Evolutionary conservation across 2,797 vertebrate genomes (phyloP).

Genomic region (Erethizon dorsatum): DNA sequence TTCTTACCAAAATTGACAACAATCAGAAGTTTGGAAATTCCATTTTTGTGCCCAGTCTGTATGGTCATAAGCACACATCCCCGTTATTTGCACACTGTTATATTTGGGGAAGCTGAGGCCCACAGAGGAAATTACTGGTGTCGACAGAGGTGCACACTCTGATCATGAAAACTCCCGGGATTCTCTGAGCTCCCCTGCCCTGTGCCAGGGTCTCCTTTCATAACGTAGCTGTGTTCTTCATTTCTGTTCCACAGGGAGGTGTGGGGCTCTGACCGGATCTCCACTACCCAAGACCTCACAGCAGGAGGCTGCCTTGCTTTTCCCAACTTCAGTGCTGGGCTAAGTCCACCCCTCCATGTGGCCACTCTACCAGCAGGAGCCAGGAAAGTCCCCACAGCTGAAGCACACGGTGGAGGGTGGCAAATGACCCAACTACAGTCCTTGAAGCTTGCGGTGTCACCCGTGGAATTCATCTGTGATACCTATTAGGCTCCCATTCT

Average conservation of each 20-base stretch:
- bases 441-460: too few relatives aligned
- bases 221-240: too few relatives aligned
- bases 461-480: too few relatives aligned
- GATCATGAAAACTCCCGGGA: background rate
- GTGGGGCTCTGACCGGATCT: background rate
- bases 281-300: too few relatives aligned
- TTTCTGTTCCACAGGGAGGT: background rate
- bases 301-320: too few relatives aligned
- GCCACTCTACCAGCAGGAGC: background rate
- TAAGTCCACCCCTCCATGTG: rapidly evolving
- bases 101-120: background rate
- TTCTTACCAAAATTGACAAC: background rate
- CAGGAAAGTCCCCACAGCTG: background rate
- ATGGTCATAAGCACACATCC: background rate
- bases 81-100: background rate
- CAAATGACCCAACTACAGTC: background rate
- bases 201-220: background rate
- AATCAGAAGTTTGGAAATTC: background rate
- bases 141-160: background rate
- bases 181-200: rapidly evolving
- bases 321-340: background rate
- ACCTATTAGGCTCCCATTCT: background rate
- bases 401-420: background rate
- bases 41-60: background rate
- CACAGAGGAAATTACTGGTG: too few relatives aligned